Percentiles rank a stretch among this genome's conserved stretches.
Evolutionary conservation across 2,113 vertebrate genomes (phyloP).

Genomic region (Otus sunia): DNA sequence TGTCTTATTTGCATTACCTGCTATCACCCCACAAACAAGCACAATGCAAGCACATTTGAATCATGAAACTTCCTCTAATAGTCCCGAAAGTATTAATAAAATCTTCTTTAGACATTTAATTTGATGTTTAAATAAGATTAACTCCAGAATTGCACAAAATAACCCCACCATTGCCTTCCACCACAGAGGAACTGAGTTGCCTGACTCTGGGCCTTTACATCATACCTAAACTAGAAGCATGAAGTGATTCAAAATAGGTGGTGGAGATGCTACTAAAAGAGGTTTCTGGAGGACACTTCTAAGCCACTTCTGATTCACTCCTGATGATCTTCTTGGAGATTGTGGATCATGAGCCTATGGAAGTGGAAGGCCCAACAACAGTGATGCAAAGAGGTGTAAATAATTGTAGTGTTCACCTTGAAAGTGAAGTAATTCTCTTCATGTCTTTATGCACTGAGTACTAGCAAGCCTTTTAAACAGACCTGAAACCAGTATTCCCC

Average conservation of each 20-base stretch:
- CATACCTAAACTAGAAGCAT: background rate
- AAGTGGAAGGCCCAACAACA: background rate
- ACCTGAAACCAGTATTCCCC: background rate
- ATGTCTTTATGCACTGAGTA: background rate
- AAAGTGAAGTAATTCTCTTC: background rate
- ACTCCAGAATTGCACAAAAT: background rate
- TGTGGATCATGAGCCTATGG: background rate
- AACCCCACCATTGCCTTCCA: background rate
- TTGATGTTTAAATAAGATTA: background rate
- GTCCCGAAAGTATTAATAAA: background rate
- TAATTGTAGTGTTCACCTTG: background rate
- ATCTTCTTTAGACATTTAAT: background rate
- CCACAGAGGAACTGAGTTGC: background rate
- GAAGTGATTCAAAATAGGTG: background rate
- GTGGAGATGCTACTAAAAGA: background rate
- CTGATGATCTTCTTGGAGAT: background rate
- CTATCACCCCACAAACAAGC: background rate
- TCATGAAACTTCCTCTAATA: background rate
- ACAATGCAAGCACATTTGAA: background rate
- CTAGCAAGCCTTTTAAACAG: background rate
- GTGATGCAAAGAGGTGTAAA: background rate
- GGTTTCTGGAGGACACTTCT: background rate
- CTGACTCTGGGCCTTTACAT: background rate
- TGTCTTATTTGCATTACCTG: background rate
- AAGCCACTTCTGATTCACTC: background rate